Base-by-base conservation (phyloP, 2,113 vertebrate species). In the Pogonocichla stellata region DNA sequence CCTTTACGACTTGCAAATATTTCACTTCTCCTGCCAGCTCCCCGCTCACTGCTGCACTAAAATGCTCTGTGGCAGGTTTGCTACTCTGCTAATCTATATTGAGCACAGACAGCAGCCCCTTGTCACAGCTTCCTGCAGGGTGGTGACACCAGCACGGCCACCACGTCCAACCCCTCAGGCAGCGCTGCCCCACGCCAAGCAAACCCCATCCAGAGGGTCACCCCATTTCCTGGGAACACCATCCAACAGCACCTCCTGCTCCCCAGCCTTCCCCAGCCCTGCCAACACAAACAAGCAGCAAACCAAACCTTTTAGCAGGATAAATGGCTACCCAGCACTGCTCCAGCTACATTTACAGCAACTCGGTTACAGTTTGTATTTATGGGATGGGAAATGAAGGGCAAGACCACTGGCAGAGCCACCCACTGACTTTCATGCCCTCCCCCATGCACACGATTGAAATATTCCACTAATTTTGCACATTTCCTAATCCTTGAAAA, bases 281-380 rank as follows among this genome's bases (percentile, higher is more conserved):
- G 92, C 95, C 93, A 75, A 53, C 14, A 45, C 77, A 88, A 94
- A 96, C 80, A 75, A 18, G 4, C 36, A 81, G 71, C 78, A 65
- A 77, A 79, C 91, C 51, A 54, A 96, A 79, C 47, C 88, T 83
- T 73, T 75, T 5, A 65, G 69, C 81, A n/a, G 88, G 84, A 84
- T 13, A 77, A 78, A 90, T 13, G 77, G 66, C 69, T 47, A 54
- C 78, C 38, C 45, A 61, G 60, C 93, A 86, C 73, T 8, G 24
- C 2, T 25, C 14, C 10, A 34, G 62, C 29, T 47, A 78, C 65
- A 7, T 29, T 24, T 33, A 31, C 14, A 70, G 50, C 66, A 56
- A 42, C 25, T 40, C 33, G 0, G 51, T 34, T 51, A 72, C 65
- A 20, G 22, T 24, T 86, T 75, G 77, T 42, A 70, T 74, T 92